Conservation (phyloP, 2,113 vertebrate genomes). For the Telmatochromis bifrenatus region DNA sequence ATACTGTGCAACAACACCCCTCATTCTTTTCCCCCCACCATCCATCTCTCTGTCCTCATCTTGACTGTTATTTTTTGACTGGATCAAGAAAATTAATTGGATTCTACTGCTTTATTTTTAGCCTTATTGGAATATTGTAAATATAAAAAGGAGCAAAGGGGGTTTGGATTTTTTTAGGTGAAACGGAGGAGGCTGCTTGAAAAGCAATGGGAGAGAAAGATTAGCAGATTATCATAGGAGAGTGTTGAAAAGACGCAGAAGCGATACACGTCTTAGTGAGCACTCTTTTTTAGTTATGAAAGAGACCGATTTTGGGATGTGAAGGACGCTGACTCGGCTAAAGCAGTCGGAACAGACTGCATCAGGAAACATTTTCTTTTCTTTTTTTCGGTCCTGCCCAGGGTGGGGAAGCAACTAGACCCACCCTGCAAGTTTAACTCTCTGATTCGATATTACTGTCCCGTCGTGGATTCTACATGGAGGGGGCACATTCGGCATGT, state of each 20-base stretch:
- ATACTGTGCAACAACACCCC: slow-evolving; percentile 60
- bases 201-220: neutral
- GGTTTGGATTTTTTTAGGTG: neutral
- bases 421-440: slow-evolving; percentile 50
- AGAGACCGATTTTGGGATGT: neutral
- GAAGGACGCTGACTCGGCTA: slow-evolving; percentile 33
- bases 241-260: neutral
- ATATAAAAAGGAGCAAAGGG: neutral
- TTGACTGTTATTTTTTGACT: slow-evolving; percentile 16
- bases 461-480: neutral
- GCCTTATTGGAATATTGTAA: neutral
- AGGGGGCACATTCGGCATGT: neutral
- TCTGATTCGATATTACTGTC: neutral
- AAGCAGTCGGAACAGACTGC: slow-evolving; percentile 7
- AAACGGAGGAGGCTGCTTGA: neutral
- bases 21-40: neutral
- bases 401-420: slow-evolving; percentile 24
- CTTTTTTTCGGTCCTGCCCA: neutral
- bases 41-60: neutral
- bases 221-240: neutral
- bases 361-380: neutral
- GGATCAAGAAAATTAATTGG: neutral
- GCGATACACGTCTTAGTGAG: neutral
- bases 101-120: slow-evolving; percentile 25
- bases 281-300: neutral